phyloP scores from a whole-genome alignment of 2,888 invertebrate species.

The Matsumyia berberina region DNA sequence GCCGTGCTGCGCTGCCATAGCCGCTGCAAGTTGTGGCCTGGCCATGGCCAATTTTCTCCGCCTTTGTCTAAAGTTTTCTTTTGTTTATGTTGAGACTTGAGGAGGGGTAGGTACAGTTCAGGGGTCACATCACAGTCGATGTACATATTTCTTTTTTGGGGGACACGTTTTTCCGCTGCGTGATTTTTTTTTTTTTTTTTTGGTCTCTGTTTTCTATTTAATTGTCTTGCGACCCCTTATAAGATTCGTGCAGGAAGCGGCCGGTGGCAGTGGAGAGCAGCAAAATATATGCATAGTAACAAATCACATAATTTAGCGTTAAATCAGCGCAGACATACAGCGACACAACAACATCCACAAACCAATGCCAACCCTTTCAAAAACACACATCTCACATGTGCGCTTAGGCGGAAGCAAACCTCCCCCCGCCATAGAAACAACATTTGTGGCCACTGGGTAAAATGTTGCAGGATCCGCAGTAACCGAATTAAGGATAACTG shows the following conservation, averaged over 20 bases:
- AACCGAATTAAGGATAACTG: conserved; percentile 77
- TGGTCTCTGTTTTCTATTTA: conserved; percentile 45
- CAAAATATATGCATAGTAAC: conserved; percentile 64
- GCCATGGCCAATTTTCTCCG: conserved; percentile 70
- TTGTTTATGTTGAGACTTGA: conserved; percentile 59
- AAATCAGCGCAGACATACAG: conserved; percentile 63
- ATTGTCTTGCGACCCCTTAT: conserved; percentile 64
- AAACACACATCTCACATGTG: conserved; percentile 76
- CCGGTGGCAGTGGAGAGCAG: background rate
- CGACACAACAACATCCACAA: conserved; percentile 33
- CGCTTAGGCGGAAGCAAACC: conserved; percentile 71
- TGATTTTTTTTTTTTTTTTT: conserved; percentile 19
- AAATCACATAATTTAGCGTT: conserved; percentile 75
- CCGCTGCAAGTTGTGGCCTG: conserved; percentile 52
- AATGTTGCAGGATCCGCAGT: conserved; percentile 76
- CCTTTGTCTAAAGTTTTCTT: conserved; percentile 73
- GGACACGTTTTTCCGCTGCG: conserved; percentile 51
- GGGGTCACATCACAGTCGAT: conserved; percentile 58
- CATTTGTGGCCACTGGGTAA: conserved; percentile 76
- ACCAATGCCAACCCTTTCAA: conserved; percentile 67
- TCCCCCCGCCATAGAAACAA: conserved; percentile 71
- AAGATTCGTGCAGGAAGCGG: conserved; percentile 22
- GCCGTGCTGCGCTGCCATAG: conserved; percentile 16
- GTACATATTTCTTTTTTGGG: conserved; percentile 35
- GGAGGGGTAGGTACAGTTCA: conserved; percentile 33